Evolutionary conservation across 2,113 vertebrate species (phyloP).

Genomic region (Cygnus buccinator): DNA sequence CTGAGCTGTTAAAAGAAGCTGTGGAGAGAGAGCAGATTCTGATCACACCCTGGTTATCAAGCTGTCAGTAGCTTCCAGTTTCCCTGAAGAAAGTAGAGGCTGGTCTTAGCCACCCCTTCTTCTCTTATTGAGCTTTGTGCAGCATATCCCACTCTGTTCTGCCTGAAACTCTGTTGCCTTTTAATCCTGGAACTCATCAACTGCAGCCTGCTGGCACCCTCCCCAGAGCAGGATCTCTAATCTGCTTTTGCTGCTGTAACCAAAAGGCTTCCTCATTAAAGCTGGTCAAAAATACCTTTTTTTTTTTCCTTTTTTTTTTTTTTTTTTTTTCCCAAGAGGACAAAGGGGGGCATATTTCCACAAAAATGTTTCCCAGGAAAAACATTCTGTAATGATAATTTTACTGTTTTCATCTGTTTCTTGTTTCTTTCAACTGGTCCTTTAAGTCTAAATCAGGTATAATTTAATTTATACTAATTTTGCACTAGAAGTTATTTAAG

Average conservation of each 20-base stretch:
- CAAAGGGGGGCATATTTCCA: background rate
- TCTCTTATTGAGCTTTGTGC: constrained; percentile 5
- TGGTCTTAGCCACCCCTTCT: background rate
- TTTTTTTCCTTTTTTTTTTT: background rate
- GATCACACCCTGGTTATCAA: background rate
- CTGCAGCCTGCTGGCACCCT: constrained; percentile 32
- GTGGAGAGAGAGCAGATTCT: background rate
- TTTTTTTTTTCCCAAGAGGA: background rate
- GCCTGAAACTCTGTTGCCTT: constrained; percentile 41
- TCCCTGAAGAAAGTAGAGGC: background rate
- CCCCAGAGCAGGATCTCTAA: constrained; percentile 34
- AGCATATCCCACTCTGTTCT: constrained; percentile 10
- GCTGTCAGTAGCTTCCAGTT: background rate
- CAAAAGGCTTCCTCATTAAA: constrained; percentile 40
- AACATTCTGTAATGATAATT: background rate
- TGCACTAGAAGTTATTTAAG: background rate
- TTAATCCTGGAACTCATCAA: constrained; percentile 54
- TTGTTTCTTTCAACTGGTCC: background rate
- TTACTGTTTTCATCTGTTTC: background rate
- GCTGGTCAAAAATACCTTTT: background rate
- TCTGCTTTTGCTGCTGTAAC: constrained; percentile 40
- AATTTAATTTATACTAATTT: background rate
- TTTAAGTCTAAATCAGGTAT: background rate
- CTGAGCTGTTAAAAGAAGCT: background rate
- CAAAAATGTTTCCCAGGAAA: background rate